phyloP scores from a whole-genome alignment of 1,140 invertebrate genomes.

The Zaprionus kolodkinae region DNA sequence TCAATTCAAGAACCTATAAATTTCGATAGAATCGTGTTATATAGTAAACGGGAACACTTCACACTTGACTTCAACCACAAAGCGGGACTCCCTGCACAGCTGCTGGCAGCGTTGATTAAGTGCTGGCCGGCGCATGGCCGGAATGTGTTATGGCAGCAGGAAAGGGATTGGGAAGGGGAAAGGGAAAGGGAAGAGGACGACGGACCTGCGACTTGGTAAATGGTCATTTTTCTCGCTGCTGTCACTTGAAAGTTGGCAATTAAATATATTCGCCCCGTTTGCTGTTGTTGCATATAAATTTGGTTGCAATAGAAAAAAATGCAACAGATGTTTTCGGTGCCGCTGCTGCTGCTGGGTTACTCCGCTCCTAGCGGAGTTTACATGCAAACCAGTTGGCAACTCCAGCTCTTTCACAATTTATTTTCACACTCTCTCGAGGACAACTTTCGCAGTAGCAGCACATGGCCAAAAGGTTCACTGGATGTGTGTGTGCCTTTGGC shows the following conservation, averaged over 20 bases:
- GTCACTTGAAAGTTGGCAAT: slow-evolving; percentile 80
- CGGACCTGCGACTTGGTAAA: slow-evolving; percentile 33
- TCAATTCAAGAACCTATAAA: slow-evolving; percentile 37
- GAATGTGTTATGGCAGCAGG: slow-evolving; percentile 54
- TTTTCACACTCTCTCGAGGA: slow-evolving; percentile 81
- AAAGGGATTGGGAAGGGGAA: slow-evolving; percentile 23
- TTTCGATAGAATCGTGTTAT: slow-evolving; percentile 28
- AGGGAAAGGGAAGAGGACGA: not conserved
- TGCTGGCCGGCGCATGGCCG: slow-evolving; percentile 40
- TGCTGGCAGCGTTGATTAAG: slow-evolving; percentile 75
- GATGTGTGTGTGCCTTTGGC: slow-evolving; percentile 51
- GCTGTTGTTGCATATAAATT: slow-evolving; percentile 71
- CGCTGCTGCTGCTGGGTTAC: too few relatives aligned
- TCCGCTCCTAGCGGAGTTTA: slow-evolving; percentile 4
- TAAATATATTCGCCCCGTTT: slow-evolving; percentile 63
- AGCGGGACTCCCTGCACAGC: slow-evolving; percentile 37
- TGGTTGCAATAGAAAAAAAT: slow-evolving; percentile 70
- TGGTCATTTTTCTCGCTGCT: slow-evolving; percentile 71
- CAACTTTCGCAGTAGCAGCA: slow-evolving; percentile 64
- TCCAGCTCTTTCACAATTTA: slow-evolving; percentile 76
- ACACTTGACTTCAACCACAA: slow-evolving; percentile 29
- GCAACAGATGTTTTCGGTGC: slow-evolving; percentile 72
- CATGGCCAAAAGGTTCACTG: slow-evolving; percentile 49
- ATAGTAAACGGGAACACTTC: slow-evolving; percentile 22
- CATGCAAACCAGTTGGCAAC: slow-evolving; percentile 72